Conservation (phyloP, 2,888 invertebrate genomes). For the Lepas anatifera region DNA sequence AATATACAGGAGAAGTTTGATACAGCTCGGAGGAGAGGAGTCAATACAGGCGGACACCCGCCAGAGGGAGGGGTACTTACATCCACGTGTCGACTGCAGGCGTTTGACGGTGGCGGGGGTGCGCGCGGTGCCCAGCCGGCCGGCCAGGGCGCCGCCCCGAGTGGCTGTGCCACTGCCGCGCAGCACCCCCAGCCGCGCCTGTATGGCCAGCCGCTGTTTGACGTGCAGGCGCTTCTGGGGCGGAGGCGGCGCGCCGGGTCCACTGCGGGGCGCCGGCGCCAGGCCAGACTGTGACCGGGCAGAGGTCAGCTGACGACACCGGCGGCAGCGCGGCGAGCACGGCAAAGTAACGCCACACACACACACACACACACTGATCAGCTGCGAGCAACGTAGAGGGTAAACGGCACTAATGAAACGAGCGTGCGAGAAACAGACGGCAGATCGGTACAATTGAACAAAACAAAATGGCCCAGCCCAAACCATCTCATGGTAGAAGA, state of each 20-base stretch:
- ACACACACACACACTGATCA: no score
- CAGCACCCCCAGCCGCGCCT: conserved; percentile 1
- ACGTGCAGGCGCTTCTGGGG: background rate
- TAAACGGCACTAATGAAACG: no score
- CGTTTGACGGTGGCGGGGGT: background rate
- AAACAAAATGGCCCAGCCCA: no score
- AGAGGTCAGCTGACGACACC: background rate
- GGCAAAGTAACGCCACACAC: no score
- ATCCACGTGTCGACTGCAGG: background rate
- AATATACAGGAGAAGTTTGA: no score
- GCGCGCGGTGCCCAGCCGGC: background rate
- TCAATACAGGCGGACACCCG: no score
- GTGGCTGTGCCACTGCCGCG: no score
- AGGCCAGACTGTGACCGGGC: background rate
- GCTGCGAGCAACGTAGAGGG: background rate
- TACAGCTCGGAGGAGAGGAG: no score
- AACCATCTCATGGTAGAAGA: no score
- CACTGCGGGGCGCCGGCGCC: background rate
- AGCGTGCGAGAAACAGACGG: background rate
- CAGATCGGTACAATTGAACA: no score
- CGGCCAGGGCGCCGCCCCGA: background rate
- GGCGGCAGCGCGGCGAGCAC: background rate
- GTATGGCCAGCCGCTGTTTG: conserved; percentile 6
- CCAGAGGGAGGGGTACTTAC: background rate
- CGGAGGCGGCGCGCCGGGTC: background rate